phyloP scores from a whole-genome alignment of 2,888 invertebrate species.

The Frankliniella intonsa region DNA sequence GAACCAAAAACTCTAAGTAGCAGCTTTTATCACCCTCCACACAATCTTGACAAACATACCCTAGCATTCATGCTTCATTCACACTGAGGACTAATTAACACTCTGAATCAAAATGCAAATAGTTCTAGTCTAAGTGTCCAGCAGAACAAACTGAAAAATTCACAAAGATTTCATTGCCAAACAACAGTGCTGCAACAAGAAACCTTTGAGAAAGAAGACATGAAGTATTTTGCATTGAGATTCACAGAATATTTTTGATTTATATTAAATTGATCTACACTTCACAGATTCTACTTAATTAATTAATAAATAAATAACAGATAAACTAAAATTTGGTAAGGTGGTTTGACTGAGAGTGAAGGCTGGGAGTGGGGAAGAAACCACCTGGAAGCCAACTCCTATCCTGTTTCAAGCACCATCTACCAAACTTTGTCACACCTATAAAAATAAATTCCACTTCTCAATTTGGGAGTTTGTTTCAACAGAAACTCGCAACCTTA shows the following conservation, averaged over 20 bases:
- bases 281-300: not conserved
- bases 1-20: not conserved
- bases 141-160: no score
- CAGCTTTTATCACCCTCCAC: not conserved
- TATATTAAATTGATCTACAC: no score
- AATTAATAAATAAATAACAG: not conserved
- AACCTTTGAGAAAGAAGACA: not conserved
- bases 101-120: no score
- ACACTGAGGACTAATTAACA: no score
- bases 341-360: not conserved
- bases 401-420: not conserved
- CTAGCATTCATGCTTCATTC: no score
- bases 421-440: conserved; percentile 6
- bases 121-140: no score
- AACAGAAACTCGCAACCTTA: conserved; percentile 12
- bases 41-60: no score
- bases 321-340: not conserved
- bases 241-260: no score
- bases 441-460: conserved; percentile 20
- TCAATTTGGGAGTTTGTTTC: not conserved
- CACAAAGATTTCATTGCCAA: no score
- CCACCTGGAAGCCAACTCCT: not conserved
- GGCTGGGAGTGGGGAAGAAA: not conserved
- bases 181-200: not conserved
- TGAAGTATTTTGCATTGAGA: no score